Percentiles rank a stretch among this genome's conserved stretches.
These are phyloP conservation scores for Mesorhabditis sp. DNA, from an alignment of 2,888 invertebrate species.

Conservation along the genomic window DNA sequence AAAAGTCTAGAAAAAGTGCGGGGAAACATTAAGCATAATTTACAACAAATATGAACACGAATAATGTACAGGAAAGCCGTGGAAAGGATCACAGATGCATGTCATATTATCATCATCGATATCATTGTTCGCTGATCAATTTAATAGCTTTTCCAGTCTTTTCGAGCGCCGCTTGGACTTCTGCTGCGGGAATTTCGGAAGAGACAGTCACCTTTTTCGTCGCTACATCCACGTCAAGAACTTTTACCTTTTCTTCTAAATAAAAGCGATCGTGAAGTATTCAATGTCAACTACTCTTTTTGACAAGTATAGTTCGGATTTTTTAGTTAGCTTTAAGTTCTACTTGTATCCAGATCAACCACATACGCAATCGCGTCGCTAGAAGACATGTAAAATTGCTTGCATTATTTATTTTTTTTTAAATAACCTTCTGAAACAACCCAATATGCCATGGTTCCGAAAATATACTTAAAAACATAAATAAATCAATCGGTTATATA, in stretches of 20 bases:
- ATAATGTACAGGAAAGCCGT: too few species aligned
- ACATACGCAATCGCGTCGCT: too few species aligned
- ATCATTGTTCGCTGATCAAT: slow-evolving; percentile 18
- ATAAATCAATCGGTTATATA: too few species aligned
- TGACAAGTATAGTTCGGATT: neutral
- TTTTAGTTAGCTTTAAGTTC: neutral
- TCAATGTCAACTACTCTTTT: neutral
- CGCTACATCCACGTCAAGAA: slow-evolving; percentile 58
- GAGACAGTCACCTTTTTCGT: slow-evolving; percentile 59
- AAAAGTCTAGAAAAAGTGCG: too few species aligned
- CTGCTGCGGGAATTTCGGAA: slow-evolving; percentile 56
- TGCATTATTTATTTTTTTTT: too few species aligned
- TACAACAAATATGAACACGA: too few species aligned
- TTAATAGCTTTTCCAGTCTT: slow-evolving; percentile 61
- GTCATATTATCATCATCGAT: too few species aligned
- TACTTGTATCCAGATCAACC: too few species aligned
- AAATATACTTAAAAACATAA: slow-evolving; percentile 4
- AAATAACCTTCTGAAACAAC: too few species aligned
- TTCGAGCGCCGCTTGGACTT: slow-evolving; percentile 58
- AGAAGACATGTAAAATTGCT: too few species aligned
- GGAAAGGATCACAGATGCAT: too few species aligned
- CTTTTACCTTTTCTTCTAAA: slow-evolving; percentile 51
- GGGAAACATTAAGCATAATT: too few species aligned
- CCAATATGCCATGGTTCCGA: neutral
- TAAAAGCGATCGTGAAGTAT: neutral